Percentiles rank a stretch among this genome's conserved stretches.
Conservation (phyloP, 2,797 vertebrate species). For the Urocyon cinereoargenteus region DNA sequence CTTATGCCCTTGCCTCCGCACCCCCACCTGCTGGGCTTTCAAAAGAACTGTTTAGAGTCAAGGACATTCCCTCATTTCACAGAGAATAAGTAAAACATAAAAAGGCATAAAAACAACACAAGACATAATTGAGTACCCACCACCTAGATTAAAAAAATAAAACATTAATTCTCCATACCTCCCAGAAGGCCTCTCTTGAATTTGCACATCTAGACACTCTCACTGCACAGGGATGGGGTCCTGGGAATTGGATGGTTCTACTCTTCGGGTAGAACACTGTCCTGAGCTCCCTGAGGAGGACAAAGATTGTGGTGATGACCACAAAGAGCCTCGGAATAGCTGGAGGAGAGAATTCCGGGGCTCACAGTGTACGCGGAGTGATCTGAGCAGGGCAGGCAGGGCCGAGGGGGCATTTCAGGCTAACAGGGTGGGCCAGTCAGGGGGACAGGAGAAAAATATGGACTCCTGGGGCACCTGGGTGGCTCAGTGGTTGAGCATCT, state of each 20-base stretch:
- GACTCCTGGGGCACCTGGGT: background rate
- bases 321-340: background rate
- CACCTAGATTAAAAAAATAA: background rate
- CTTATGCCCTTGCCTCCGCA: no score
- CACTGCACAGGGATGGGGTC: background rate
- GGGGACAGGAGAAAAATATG: background rate
- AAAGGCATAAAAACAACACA: background rate
- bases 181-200: background rate
- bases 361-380: background rate
- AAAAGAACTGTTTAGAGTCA: background rate
- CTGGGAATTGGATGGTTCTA: background rate
- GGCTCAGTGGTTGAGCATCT: no score
- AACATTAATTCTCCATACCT: background rate
- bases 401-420: background rate
- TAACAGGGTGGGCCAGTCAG: background rate
- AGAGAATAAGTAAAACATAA: background rate
- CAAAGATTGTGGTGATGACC: background rate
- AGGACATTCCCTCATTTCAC: background rate
- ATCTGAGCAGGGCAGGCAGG: no score
- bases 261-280: background rate
- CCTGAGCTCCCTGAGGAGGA: background rate
- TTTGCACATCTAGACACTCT: background rate
- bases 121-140: background rate
- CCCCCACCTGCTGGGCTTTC: background rate
- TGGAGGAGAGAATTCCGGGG: background rate